Conservation (phyloP, 2,888 invertebrate genomes). For the Mactromeris polynyma region DNA sequence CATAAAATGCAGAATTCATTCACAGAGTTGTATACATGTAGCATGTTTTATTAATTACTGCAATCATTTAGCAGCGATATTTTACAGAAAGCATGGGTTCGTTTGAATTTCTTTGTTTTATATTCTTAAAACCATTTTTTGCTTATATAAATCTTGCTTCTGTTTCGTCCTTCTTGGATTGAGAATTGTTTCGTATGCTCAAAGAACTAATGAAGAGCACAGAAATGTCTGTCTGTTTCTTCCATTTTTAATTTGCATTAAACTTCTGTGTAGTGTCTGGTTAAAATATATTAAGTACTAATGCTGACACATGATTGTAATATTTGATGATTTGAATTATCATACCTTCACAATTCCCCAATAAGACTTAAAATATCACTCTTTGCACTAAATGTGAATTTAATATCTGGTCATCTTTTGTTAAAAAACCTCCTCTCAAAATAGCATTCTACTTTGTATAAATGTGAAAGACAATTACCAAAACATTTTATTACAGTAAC, state of each 20-base stretch:
- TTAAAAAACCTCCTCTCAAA: background rate
- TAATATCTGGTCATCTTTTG: background rate
- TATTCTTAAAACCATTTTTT: background rate
- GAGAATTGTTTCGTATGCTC: background rate
- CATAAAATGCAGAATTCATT: background rate
- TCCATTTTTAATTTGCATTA: background rate
- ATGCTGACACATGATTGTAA: background rate
- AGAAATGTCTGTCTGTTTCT: too few relatives aligned
- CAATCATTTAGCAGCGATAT: too few relatives aligned
- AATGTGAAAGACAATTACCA: too few relatives aligned
- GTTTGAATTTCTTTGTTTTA: too few relatives aligned
- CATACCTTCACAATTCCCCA: background rate
- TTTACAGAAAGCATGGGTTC: too few relatives aligned
- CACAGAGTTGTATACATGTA: background rate
- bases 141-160: background rate
- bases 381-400: background rate
- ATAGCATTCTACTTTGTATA: background rate
- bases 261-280: too few relatives aligned
- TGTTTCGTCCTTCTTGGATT: background rate
- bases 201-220: background rate
- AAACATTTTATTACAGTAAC: background rate
- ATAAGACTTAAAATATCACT: background rate
- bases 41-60: too few relatives aligned
- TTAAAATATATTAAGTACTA: background rate
- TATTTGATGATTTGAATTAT: background rate